Base-by-base conservation (phyloP, 1,140 invertebrate genomes). In the Apis dorsata region DNA sequence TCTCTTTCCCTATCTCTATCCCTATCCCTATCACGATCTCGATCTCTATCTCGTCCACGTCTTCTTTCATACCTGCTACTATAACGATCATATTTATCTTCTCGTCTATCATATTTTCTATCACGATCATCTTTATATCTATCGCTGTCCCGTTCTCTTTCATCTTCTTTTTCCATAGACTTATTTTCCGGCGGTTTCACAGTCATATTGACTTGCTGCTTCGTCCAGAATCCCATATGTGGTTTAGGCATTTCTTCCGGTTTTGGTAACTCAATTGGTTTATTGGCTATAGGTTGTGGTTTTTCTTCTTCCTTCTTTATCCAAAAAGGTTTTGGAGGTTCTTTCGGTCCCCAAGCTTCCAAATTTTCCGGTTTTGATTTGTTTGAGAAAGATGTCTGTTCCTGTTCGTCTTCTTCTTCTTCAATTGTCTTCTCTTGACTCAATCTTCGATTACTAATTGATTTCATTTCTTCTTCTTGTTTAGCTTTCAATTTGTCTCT, bases 151-250 rank as follows among this genome's bases (percentile, higher is more conserved):
- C 62, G 85, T 28, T 89, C 90, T 59, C 87, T 90, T 7, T 89
- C 87, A 3, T 90, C 90, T 8, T 90, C 91, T 17, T 90, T 91
- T 0, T 91, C 89, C 12, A 80, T 51, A 5, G 88, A 71, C 66
- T 91, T 90, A 51, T n/a, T 92, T 68, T 93, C 92, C 1, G 85
- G 84, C 1, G 92, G 89, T 75, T 94, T 94, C 0, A 90, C 88
- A 0, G 91, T 82, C 93, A 94, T 94, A 19, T 94, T 93, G 0
- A 94, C 93, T 79, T 94, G 93, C 24, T 94, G 93, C 19, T 94
- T 94, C 8, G 93, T 94, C 93, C 93, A 94, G 24, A 94, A 94
- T 57, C 93, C 93, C 93, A 94, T 94, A 34, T 94, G 93, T 0
- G 93, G 93, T 60, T 94, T 94, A 4, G 93, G 93, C 90, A 94